Percentiles rank a stretch among this genome's conserved stretches.
Evolutionary conservation across 1,140 invertebrate genomes (phyloP).

Genomic region (Temnothorax nylanderi): DNA sequence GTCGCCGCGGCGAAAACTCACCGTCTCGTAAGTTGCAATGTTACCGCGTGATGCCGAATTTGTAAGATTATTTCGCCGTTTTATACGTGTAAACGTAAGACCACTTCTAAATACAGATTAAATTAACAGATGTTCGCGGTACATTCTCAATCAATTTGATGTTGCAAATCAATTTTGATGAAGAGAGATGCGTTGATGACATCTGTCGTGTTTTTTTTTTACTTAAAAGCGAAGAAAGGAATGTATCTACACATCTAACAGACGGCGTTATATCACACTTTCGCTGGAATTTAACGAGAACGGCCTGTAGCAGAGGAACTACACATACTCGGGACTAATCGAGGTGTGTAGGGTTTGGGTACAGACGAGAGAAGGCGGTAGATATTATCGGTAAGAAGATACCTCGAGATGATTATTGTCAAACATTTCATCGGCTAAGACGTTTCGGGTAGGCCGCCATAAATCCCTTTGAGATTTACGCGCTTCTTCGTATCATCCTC

Average conservation of each 20-base stretch:
- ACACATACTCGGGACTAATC: background rate
- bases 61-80: background rate
- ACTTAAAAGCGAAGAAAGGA: background rate
- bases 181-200: background rate
- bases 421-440: slow-evolving; percentile 68
- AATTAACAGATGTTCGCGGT: background rate
- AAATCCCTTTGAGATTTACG: slow-evolving; percentile 55
- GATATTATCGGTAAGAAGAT: slow-evolving; percentile 65
- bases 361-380: slow-evolving; percentile 25
- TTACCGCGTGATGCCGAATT: slow-evolving; percentile 11
- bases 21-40: background rate
- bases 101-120: slow-evolving; percentile 21
- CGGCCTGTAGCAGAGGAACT: background rate
- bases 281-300: background rate
- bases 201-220: background rate
- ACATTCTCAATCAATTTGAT: background rate
- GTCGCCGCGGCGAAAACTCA: slow-evolving; percentile 12
- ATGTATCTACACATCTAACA: background rate
- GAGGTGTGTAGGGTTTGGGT: background rate
- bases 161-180: background rate
- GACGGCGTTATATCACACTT: background rate
- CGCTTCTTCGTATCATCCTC: background rate
- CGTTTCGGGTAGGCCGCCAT: slow-evolving; percentile 29
- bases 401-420: slow-evolving; percentile 69
- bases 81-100: slow-evolving; percentile 43